Evolutionary conservation across 2,113 vertebrate species (phyloP).

Genomic region (Anarrhichthys ocellatus): DNA sequence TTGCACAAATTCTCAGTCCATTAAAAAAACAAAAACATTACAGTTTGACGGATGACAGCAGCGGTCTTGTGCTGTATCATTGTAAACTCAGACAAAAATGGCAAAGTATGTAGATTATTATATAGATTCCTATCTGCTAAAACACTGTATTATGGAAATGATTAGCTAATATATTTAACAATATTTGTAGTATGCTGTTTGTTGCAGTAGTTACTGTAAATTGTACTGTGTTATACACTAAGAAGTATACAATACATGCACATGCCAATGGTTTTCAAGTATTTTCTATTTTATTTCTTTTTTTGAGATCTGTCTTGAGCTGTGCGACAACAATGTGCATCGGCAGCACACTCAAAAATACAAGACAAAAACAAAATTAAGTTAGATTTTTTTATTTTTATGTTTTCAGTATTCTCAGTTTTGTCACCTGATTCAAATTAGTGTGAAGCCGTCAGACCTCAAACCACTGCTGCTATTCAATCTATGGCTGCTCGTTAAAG

Average conservation of each 20-base stretch:
- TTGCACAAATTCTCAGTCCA: background rate
- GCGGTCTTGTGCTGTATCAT: background rate
- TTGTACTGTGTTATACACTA: background rate
- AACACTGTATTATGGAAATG: background rate
- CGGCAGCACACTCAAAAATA: background rate
- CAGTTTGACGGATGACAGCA: background rate
- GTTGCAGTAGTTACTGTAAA: no score
- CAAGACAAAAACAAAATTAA: background rate
- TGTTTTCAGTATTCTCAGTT: background rate
- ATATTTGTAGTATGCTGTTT: background rate
- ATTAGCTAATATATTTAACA: background rate
- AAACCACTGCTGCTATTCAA: background rate
- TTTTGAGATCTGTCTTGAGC: background rate
- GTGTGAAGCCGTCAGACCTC: background rate
- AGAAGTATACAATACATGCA: background rate
- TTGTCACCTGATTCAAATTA: background rate
- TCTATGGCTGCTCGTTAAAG: background rate
- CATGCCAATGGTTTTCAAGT: background rate
- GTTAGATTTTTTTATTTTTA: background rate
- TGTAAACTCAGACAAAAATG: background rate
- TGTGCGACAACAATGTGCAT: background rate
- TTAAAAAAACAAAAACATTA: background rate
- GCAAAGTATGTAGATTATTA: background rate
- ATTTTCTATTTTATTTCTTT: no score
- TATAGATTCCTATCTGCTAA: background rate